Evolutionary conservation across 2,797 vertebrate species (phyloP).

Genomic region (Philypnodon macrostomus): DNA sequence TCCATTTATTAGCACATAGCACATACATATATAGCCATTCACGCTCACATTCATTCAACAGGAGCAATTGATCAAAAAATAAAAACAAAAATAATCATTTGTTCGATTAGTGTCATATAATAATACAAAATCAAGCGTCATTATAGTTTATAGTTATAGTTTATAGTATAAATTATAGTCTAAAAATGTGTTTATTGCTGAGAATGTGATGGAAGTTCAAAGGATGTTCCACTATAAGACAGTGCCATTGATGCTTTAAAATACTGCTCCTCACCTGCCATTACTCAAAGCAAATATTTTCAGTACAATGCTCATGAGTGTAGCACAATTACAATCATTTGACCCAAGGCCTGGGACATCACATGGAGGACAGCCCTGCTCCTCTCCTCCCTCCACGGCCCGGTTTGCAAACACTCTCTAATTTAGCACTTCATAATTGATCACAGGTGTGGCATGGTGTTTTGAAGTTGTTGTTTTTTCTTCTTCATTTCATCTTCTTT

Average conservation of each 20-base stretch:
- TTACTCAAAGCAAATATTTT: constrained; percentile 50
- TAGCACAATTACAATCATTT: constrained; percentile 49
- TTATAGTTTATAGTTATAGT: no score
- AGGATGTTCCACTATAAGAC: constrained; percentile 17
- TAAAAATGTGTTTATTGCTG: constrained; percentile 51
- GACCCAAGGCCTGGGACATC: constrained; percentile 45
- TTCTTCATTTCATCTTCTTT: constrained; percentile 46
- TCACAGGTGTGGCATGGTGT: constrained; percentile 68
- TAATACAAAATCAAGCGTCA: constrained; percentile 49
- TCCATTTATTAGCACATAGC: no score
- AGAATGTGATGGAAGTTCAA: constrained; percentile 28
- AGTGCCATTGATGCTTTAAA: constrained; percentile 31
- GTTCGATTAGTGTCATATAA: constrained; percentile 45
- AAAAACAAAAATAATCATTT: constrained; percentile 33
- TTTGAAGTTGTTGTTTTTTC: constrained; percentile 58
- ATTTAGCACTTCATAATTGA: constrained; percentile 75
- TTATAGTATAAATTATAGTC: constrained; percentile 39
- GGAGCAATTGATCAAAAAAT: constrained; percentile 2
- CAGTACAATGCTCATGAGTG: constrained; percentile 45
- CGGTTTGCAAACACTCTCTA: constrained; percentile 57
- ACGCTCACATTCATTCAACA: constrained; percentile 25
- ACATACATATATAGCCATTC: no score
- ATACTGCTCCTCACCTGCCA: constrained; percentile 33
- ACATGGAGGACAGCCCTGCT: constrained; percentile 36
- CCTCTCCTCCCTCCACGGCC: constrained; percentile 20